Evolutionary conservation across 2,113 vertebrate genomes (phyloP).

Genomic region (Sprattus sprattus): DNA sequence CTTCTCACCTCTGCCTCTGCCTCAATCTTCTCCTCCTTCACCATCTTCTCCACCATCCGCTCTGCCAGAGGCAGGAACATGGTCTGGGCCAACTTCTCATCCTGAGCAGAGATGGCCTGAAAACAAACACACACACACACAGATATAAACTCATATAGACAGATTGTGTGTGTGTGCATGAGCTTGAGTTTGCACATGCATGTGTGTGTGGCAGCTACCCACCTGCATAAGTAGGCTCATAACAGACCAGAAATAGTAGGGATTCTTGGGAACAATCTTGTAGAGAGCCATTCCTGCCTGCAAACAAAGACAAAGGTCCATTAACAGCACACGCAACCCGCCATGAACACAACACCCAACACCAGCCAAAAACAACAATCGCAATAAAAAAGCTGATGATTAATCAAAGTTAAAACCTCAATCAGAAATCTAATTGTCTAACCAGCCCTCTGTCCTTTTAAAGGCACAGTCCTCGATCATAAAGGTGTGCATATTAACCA

Average conservation of each 20-base stretch:
- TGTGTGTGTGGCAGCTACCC: constrained; percentile 36
- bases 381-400: too few relatives aligned
- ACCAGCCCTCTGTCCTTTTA: too few relatives aligned
- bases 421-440: too few relatives aligned
- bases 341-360: neutral
- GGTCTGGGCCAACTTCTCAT: constrained; percentile 94
- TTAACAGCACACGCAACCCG: neutral
- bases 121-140: constrained; percentile 17
- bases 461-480: too few relatives aligned
- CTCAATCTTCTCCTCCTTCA: constrained; percentile 98
- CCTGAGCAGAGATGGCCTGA: constrained; percentile 96
- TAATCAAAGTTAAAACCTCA: too few relatives aligned
- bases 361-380: neutral
- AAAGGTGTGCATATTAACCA: too few relatives aligned
- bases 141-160: neutral
- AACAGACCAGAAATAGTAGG: constrained; percentile 99
- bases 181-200: too few relatives aligned
- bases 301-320: neutral
- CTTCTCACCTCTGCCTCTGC: constrained; percentile 93
- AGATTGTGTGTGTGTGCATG: neutral
- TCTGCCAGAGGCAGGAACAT: constrained; percentile 98
- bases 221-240: constrained; percentile 99
- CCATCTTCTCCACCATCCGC: constrained; percentile 99
- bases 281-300: constrained; percentile 98
- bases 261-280: constrained; percentile 98